Evolutionary conservation across 2,113 vertebrate species (phyloP).

Genomic region (Dicerorhinus sumatrensis): DNA sequence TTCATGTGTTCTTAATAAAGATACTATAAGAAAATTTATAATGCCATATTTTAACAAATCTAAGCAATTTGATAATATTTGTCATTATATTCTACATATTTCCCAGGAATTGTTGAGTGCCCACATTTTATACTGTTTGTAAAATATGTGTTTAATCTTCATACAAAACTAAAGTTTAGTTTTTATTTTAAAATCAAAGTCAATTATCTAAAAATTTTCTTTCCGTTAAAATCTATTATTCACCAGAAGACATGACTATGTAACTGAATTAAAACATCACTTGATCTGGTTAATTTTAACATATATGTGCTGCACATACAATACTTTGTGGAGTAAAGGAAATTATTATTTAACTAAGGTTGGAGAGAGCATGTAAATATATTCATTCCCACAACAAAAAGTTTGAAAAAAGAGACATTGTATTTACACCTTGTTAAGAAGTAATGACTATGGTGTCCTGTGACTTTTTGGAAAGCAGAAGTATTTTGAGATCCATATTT

Average conservation of each 20-base stretch:
- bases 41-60: neutral
- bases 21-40: neutral
- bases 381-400: neutral
- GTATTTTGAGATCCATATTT: conserved; percentile 56
- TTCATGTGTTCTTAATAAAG: neutral
- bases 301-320: conserved; percentile 17
- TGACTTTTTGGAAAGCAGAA: conserved; percentile 27
- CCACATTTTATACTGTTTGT: neutral
- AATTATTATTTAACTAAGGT: conserved; percentile 68
- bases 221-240: conserved; percentile 43
- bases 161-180: neutral
- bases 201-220: neutral
- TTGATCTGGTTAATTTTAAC: conserved; percentile 59
- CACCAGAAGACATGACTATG: neutral
- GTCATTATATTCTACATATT: neutral
- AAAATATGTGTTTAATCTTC: neutral
- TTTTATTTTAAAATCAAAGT: conserved; percentile 14
- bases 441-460: conserved; percentile 26
- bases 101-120: neutral
- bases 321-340: neutral
- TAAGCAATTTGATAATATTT: neutral
- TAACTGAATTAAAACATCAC: conserved; percentile 58
- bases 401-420: conserved; percentile 24
- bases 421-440: conserved; percentile 13
- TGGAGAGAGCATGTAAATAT: conserved; percentile 54